These are phyloP conservation scores for Halisarca cf. caerulea DNA, from an alignment of 37 sponge, comb jelly and placozoan genomes.

Conservation along the genomic window DNA sequence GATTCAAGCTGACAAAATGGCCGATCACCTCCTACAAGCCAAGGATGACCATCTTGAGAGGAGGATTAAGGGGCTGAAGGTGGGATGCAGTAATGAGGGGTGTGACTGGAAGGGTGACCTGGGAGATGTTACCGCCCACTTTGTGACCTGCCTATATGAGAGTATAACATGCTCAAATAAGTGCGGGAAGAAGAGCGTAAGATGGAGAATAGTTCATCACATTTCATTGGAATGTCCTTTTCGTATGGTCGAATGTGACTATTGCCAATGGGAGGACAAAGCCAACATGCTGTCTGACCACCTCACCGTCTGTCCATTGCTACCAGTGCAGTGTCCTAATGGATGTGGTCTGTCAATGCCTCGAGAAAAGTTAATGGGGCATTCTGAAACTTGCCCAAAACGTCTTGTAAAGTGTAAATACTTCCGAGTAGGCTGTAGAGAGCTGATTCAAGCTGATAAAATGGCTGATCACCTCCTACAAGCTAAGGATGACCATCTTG, in stretches of 20 bases:
- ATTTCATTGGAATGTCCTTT: neutral
- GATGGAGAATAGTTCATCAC: neutral
- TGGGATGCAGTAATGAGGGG: neutral
- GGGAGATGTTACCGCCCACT: neutral
- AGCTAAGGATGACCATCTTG: neutral
- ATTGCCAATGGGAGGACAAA: too few relatives aligned
- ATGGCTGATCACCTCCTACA: neutral
- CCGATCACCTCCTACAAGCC: neutral
- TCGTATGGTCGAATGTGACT: too few relatives aligned
- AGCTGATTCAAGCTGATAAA: neutral
- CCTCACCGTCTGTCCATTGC: neutral
- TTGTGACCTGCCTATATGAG: neutral
- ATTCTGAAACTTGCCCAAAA: neutral
- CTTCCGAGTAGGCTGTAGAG: neutral
- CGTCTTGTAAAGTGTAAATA: neutral
- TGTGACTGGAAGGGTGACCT: neutral
- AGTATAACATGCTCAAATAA: neutral
- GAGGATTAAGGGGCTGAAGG: neutral
- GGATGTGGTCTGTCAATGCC: neutral
- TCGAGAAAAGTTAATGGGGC: neutral
- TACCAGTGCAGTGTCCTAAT: neutral
- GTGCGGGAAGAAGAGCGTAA: neutral
- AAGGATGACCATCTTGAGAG: constrained; percentile 18
- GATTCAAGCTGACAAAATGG: neutral
- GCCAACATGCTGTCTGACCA: too few relatives aligned